These are phyloP conservation scores for Anolis apletophallus DNA, from an alignment of 2,797 vertebrate species.

Conservation along the genomic window DNA sequence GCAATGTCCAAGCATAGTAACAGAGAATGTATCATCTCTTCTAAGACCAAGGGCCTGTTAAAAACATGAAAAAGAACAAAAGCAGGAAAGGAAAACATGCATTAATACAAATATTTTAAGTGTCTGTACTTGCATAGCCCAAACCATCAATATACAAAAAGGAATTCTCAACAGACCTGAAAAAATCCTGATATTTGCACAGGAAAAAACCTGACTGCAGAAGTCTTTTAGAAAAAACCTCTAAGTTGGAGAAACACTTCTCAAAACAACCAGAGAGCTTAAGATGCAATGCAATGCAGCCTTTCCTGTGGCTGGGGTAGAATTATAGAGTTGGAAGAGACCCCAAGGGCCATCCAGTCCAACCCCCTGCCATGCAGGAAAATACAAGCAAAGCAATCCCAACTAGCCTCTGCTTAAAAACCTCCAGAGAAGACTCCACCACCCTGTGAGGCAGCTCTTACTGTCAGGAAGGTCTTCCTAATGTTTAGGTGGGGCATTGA, in stretches of 20 bases:
- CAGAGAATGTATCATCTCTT: slow-evolving; percentile 97
- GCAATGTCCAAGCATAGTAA: slow-evolving; percentile 98
- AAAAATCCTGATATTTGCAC: neutral
- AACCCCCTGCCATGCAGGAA: no score
- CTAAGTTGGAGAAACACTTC: neutral
- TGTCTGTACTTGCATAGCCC: neutral
- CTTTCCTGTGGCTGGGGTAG: no score
- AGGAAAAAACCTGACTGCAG: no score
- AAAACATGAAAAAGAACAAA: slow-evolving; percentile 26
- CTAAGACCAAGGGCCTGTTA: slow-evolving; percentile 94
- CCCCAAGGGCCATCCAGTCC: no score
- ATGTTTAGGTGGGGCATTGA: neutral
- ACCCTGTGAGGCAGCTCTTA: no score
- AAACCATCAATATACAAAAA: neutral
- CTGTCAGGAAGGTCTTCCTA: no score
- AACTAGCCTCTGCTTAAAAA: no score
- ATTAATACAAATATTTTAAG: neutral
- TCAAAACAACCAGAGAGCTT: neutral
- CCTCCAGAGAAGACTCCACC: no score
- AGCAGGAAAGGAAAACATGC: slow-evolving; percentile 8
- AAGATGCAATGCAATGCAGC: neutral
- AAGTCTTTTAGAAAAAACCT: neutral
- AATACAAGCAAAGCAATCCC: no score
- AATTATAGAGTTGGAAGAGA: no score
- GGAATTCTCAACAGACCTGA: neutral